Evolutionary conservation across 2,797 vertebrate genomes (phyloP).

Genomic region (Spinibarbus caldwelli): DNA sequence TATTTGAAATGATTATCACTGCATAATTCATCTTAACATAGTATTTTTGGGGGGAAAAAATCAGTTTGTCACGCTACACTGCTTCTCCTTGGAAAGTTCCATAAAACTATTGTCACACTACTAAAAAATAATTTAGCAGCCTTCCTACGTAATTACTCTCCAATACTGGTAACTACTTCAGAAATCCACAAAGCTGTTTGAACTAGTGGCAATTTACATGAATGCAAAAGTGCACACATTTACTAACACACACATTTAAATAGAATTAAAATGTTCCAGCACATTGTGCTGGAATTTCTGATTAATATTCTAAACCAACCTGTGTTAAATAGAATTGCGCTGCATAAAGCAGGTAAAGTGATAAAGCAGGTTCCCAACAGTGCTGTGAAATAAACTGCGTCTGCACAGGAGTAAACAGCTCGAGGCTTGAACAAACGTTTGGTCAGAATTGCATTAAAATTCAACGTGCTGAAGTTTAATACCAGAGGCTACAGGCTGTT

Average conservation of each 20-base stretch:
- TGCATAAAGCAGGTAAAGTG: conserved; percentile 5
- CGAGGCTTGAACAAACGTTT: conserved; percentile 19
- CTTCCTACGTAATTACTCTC: neutral
- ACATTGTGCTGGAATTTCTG: neutral
- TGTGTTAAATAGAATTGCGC: neutral
- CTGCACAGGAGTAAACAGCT: conserved; percentile 20
- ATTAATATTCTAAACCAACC: neutral
- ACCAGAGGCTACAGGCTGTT: neutral
- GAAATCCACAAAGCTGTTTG: neutral
- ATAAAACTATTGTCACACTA: neutral
- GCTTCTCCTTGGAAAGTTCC: neutral
- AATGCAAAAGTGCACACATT: too few relatives aligned
- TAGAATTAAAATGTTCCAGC: neutral
- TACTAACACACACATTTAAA: neutral
- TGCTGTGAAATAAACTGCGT: conserved; percentile 5
- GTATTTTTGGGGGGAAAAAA: too few relatives aligned
- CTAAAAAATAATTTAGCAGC: neutral
- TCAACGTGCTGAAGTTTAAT: conserved; percentile 1
- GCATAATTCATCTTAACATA: too few relatives aligned
- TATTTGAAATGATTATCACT: too few relatives aligned
- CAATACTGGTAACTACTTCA: neutral
- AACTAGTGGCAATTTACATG: too few relatives aligned
- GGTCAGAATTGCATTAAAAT: conserved; percentile 32
- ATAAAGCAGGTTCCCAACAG: conserved; percentile 21
- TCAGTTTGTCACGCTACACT: neutral